A percentile compares a stretch with the other conserved stretches of the same genome.
Conservation (phyloP, 2,113 vertebrate genomes). For the Dromas ardeola region DNA sequence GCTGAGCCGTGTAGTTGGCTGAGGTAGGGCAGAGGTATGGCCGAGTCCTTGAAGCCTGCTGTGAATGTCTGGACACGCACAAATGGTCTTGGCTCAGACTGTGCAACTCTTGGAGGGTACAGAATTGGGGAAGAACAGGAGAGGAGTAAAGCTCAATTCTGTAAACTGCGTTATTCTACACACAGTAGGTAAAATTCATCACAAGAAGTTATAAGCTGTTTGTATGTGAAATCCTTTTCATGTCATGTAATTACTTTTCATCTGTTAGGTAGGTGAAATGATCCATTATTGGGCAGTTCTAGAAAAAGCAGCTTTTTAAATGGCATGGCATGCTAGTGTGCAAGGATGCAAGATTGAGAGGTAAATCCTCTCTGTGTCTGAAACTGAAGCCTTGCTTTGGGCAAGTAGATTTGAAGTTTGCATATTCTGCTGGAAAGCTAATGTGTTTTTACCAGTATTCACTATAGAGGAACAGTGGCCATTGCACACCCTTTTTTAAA, state of each 20-base stretch:
- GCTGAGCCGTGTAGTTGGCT: not conserved
- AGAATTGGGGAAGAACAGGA: not conserved
- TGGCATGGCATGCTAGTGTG: accelerated
- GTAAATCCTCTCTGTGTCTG: not conserved
- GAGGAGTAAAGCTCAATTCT: not conserved
- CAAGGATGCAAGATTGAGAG: not conserved
- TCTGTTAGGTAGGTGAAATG: not conserved
- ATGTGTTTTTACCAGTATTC: not conserved
- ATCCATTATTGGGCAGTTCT: not conserved
- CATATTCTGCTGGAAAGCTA: not conserved
- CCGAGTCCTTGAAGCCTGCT: not conserved
- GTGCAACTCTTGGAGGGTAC: not conserved
- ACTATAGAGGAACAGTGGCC: not conserved
- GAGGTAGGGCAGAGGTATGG: not conserved
- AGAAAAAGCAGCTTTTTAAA: not conserved
- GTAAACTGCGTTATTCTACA: not conserved
- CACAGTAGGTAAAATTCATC: not conserved
- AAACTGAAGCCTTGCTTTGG: not conserved
- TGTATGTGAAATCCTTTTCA: not conserved
- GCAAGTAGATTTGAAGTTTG: not conserved
- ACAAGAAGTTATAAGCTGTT: not conserved
- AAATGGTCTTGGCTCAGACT: not conserved
- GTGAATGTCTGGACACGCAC: not conserved
- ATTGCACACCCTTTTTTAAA: not conserved
- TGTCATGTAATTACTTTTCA: not conserved